Evolutionary conservation across 2,113 vertebrate genomes (phyloP).

Genomic region (Oophaga pumilio): DNA sequence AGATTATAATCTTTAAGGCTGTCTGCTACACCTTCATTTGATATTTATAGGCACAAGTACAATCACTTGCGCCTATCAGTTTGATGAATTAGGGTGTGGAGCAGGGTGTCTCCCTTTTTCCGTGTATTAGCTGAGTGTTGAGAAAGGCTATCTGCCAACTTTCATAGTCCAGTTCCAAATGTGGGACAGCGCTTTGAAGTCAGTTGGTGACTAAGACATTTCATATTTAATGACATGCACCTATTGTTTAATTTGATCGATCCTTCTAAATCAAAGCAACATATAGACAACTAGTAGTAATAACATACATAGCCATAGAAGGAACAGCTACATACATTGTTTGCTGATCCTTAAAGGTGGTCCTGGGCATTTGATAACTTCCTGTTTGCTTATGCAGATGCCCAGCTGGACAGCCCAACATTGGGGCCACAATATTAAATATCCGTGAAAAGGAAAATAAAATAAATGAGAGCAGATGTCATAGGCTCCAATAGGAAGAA

Average conservation of each 20-base stretch:
- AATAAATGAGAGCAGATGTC: neutral
- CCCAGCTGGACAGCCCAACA: neutral
- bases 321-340: neutral
- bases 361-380: neutral
- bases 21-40: neutral
- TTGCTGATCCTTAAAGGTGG: too few relatives aligned
- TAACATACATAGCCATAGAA: neutral
- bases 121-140: neutral
- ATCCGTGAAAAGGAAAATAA: neutral
- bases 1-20: neutral
- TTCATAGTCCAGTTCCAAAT: neutral
- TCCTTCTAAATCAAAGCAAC: neutral
- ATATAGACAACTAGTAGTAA: neutral
- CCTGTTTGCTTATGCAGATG: neutral
- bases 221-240: neutral
- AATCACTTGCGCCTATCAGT: neutral
- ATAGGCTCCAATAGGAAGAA: neutral
- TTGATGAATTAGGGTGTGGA: constrained; percentile 17
- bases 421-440: neutral
- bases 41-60: neutral
- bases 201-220: neutral
- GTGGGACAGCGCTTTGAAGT: neutral
- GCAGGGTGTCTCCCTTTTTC: neutral
- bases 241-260: neutral
- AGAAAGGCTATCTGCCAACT: neutral